phyloP scores from a whole-genome alignment of 35 echinoderm and acorn worm genomes.

The Heliocidaris erythrogramma region DNA sequence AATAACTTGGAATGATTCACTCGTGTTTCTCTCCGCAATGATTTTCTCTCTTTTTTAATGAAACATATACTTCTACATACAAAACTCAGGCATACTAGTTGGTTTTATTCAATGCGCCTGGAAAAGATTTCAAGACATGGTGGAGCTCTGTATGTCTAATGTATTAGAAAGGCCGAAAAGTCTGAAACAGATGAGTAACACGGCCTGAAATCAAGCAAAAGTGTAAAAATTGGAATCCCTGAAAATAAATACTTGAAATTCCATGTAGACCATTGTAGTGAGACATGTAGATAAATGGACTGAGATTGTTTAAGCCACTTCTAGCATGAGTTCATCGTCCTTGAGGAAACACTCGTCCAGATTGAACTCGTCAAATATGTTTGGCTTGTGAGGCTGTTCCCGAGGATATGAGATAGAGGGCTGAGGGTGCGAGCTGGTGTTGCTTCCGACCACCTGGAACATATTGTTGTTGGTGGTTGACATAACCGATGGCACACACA shows the following conservation, averaged over 20 bases:
- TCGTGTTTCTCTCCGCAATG: not conserved
- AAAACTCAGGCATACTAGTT: not conserved
- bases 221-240: too few relatives aligned
- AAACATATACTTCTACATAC: not conserved
- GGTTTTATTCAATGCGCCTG: too few relatives aligned
- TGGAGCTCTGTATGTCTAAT: too few relatives aligned
- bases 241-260: not conserved
- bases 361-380: conserved; percentile 73
- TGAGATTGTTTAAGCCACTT: not conserved
- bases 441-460: not conserved
- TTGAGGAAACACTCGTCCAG: conserved; percentile 68
- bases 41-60: not conserved
- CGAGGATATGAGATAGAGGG: not conserved
- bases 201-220: too few relatives aligned
- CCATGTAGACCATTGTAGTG: not conserved
- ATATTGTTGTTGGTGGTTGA: conserved; percentile 1
- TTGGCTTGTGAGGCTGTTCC: not conserved
- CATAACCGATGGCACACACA: not conserved
- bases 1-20: not conserved
- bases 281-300: too few relatives aligned
- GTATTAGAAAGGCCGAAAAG: too few relatives aligned
- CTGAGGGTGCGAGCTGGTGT: not conserved
- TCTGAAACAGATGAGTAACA: too few relatives aligned
- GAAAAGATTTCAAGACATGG: too few relatives aligned
- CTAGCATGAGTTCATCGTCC: conserved; percentile 43